Evolutionary conservation across 2,113 vertebrate genomes (phyloP), one percentile per base, ranked within the genome.

Genomic region (Heliornis fulica): DNA sequence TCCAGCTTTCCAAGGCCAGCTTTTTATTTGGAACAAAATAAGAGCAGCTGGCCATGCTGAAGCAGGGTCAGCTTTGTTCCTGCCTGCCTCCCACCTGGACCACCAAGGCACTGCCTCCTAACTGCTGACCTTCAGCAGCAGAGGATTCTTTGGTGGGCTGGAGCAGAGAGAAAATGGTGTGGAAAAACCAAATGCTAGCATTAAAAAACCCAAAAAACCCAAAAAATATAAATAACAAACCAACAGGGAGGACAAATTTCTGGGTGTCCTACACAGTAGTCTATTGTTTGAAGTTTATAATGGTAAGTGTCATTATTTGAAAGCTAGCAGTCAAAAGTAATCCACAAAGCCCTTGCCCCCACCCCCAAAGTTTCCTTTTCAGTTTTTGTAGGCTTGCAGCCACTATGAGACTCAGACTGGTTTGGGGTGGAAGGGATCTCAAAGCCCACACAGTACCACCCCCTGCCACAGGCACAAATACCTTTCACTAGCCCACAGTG

Each of bases 91-190:
- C 95, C 95, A 96, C 94, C 92, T 92, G 92, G 96, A 95, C 96
- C 96, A 97, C 96, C 96, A 97, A 92, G 83, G 75, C 94, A 54
- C 57, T 96, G 94, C 77, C 92, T 91, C 94, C 89, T 53, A n/a
- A 25, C 0, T 41, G 46, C 74, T 92, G 96, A 92, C 92, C 90
- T 83, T 40, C 81, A 54, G 90, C 32, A 54, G 5, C 7, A 15
- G 13, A 81, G 83, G 38, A 81, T 83, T 83, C 83, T 54, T 71
- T 71, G 79, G 82, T 68, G 88, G 90, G 60, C 85, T 93, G 71
- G 74, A 80, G 45, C 23, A 63, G 31, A 32, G 31, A 94, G 32
- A 78, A 84, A 51, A 4, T 9, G 4, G 17, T 40, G 6, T 57
- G 64, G 48, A 86, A 95, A 93, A 83, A 16, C 19, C 48, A 93